Conservation (phyloP, 2,797 vertebrate species). For the Euthynnus affinis region DNA sequence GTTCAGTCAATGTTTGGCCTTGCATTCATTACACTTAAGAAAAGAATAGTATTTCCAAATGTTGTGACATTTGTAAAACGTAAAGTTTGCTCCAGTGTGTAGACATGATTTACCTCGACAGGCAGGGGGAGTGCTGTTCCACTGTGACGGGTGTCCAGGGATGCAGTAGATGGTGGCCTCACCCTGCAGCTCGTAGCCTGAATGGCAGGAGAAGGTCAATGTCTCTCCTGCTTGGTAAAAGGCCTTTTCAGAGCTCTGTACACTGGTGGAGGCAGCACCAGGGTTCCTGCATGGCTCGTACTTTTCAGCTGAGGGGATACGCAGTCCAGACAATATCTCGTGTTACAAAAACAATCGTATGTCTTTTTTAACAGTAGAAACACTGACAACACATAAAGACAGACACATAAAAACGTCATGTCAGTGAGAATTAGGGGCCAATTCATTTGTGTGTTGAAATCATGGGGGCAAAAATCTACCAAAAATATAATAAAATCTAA, state of each 20-base stretch:
- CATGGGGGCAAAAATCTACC: background rate
- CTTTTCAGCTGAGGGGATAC: slow-evolving; percentile 86
- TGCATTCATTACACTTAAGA: background rate
- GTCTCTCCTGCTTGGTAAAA: slow-evolving; percentile 93
- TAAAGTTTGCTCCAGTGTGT: background rate
- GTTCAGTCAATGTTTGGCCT: slow-evolving; percentile 27
- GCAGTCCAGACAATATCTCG: background rate
- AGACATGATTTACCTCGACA: slow-evolving; percentile 87
- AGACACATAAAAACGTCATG: background rate
- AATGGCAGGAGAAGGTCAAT: slow-evolving; percentile 91
- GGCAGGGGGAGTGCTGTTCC: slow-evolving; percentile 93
- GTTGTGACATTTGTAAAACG: background rate
- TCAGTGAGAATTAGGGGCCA: too few relatives aligned
- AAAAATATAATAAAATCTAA: background rate
- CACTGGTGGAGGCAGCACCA: slow-evolving; percentile 89
- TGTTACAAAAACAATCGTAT: background rate
- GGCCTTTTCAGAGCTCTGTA: slow-evolving; percentile 90
- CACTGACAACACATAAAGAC: background rate
- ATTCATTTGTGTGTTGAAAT: too few relatives aligned
- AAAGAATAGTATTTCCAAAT: background rate
- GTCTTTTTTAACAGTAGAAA: background rate
- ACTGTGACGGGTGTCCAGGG: slow-evolving; percentile 95
- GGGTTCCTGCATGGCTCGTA: slow-evolving; percentile 96
- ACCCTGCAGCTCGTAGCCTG: slow-evolving; percentile 91
- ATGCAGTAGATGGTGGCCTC: slow-evolving; percentile 92